phyloP scores from a whole-genome alignment of 2,113 vertebrate species.

The Blennius ocellaris region DNA sequence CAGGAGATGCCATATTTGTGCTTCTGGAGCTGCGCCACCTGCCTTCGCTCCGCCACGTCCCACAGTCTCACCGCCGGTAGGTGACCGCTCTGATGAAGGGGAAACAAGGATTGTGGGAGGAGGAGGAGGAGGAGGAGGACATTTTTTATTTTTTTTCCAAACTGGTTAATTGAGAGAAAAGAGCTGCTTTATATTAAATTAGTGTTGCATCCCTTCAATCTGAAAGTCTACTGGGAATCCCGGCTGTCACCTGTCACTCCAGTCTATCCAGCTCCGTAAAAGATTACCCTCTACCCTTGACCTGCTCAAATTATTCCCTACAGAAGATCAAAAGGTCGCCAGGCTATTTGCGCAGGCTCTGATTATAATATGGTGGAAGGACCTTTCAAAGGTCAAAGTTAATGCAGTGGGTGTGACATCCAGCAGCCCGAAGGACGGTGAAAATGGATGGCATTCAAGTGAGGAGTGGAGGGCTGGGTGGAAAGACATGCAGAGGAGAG shows the following conservation, averaged over 20 bases:
- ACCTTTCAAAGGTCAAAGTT: constrained; percentile 40
- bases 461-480: constrained; percentile 3
- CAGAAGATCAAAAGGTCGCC: constrained; percentile 48
- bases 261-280: constrained; percentile 20
- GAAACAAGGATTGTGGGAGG: not conserved
- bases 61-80: constrained; percentile 94
- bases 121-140: too few relatives aligned
- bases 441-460: constrained; percentile 5
- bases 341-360: constrained; percentile 51
- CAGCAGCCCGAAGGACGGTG: constrained; percentile 4
- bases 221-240: constrained; percentile 4
- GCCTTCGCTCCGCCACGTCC: constrained; percentile 88
- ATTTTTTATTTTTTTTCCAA: not conserved
- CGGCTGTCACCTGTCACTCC: constrained; percentile 19
- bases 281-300: constrained; percentile 55
- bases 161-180: not conserved
- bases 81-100: constrained; percentile 87
- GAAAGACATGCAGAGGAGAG: not conserved
- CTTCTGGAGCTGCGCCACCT: constrained; percentile 91
- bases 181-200: not conserved
- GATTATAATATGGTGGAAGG: constrained; percentile 16
- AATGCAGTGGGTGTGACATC: constrained; percentile 9
- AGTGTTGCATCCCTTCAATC: not conserved
- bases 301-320: constrained; percentile 44
- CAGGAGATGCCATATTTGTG: constrained; percentile 95